Evolutionary conservation across 2,113 vertebrate genomes (phyloP).

Genomic region (Diglossa brunneiventris): DNA sequence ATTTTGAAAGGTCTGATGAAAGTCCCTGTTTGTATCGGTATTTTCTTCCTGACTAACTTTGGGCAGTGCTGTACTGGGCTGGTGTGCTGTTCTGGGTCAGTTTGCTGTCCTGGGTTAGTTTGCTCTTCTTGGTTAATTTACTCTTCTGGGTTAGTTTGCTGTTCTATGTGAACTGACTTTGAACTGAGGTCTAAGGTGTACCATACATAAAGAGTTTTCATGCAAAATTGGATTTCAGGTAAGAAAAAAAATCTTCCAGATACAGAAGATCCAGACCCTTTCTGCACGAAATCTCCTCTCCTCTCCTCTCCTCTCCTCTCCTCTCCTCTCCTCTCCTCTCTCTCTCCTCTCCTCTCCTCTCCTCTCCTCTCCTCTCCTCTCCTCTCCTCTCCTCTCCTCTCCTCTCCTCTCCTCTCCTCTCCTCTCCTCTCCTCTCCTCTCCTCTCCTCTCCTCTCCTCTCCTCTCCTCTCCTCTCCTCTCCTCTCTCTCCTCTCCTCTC

Average conservation of each 20-base stretch:
- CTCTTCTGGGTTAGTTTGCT: not conserved
- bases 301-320: no score
- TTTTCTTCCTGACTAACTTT: not conserved
- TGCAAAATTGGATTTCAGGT: not conserved
- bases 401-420: no score
- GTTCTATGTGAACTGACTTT: not conserved
- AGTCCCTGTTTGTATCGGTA: accelerated
- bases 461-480: not conserved
- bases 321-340: not conserved
- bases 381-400: no score
- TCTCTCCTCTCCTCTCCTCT: no score
- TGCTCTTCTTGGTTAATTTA: not conserved
- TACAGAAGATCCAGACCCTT: not conserved
- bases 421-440: not conserved
- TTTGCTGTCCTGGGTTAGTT: not conserved
- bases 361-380: no score
- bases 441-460: no score
- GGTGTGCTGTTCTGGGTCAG: not conserved
- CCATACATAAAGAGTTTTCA: not conserved
- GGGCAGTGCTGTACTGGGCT: not conserved
- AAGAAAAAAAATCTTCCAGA: not conserved
- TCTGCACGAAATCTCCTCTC: not conserved
- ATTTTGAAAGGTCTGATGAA: not conserved
- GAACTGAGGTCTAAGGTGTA: not conserved
- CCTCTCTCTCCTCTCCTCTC: not conserved